Conservation (phyloP, 2,797 vertebrate species). For the Alectoris magna region DNA sequence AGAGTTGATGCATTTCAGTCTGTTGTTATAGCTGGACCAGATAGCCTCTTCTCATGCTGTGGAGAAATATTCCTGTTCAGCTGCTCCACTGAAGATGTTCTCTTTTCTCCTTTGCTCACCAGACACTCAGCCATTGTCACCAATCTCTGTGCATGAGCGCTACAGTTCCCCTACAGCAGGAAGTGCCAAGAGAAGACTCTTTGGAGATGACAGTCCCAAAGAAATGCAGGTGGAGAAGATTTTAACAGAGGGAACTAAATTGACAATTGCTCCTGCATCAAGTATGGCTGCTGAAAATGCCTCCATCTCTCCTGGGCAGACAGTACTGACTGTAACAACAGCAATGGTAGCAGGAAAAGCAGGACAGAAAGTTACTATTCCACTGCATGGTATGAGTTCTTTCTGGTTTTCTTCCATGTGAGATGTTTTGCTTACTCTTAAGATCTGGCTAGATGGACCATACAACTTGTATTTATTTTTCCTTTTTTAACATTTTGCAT, state of each 20-base stretch:
- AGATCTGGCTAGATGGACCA: background rate
- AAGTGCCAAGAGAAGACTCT: slow-evolving; percentile 94
- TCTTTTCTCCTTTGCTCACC: background rate
- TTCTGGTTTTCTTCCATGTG: background rate
- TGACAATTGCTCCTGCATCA: slow-evolving; percentile 80
- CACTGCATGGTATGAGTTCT: slow-evolving; percentile 85
- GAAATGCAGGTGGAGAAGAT: slow-evolving; percentile 82
- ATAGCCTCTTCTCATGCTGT: background rate
- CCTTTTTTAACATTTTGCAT: background rate
- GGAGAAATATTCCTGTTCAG: background rate
- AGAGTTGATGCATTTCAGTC: background rate
- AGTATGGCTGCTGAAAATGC: slow-evolving; percentile 70
- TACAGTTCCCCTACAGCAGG: slow-evolving; percentile 95
- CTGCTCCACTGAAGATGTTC: background rate
- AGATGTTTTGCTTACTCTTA: background rate
- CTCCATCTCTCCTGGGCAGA: slow-evolving; percentile 76
- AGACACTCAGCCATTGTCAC: slow-evolving; percentile 90
- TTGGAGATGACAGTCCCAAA: slow-evolving; percentile 88
- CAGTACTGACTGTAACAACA: slow-evolving; percentile 82
- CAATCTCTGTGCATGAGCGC: slow-evolving; percentile 92
- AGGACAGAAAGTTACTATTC: slow-evolving; percentile 83
- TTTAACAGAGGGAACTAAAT: slow-evolving; percentile 77
- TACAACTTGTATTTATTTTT: background rate
- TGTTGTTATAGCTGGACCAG: background rate
- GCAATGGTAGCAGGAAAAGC: slow-evolving; percentile 47